Conservation (phyloP, 2,797 vertebrate species). For the Lophotriccus pileatus region DNA sequence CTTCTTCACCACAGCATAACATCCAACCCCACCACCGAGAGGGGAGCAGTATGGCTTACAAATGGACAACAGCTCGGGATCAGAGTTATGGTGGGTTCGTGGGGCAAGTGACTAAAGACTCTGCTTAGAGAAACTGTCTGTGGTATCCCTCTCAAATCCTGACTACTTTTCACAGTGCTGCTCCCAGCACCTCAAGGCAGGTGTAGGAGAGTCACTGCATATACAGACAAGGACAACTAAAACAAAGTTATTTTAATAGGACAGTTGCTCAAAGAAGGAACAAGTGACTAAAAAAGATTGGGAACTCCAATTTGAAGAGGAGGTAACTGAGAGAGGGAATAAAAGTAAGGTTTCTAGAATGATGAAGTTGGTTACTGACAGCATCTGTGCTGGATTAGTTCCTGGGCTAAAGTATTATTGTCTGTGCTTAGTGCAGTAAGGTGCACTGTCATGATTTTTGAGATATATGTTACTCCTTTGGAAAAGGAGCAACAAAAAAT, state of each 20-base stretch:
- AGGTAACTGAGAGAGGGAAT: neutral
- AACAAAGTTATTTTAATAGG: neutral
- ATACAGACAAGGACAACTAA: neutral
- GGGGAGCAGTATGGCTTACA: neutral
- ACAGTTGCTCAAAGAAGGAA: neutral
- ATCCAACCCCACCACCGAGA: neutral
- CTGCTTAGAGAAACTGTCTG: neutral
- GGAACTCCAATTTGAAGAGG: neutral
- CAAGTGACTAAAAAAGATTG: neutral
- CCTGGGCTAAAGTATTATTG: neutral
- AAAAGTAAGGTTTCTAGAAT: neutral
- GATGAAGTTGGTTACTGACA: neutral
- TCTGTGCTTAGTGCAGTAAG: neutral
- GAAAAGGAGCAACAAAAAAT: neutral
- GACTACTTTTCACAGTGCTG: neutral
- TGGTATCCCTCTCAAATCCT: neutral
- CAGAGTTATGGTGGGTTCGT: neutral
- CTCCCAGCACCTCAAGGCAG: neutral
- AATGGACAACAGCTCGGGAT: rapidly evolving
- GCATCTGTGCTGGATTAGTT: neutral
- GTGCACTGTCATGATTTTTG: neutral
- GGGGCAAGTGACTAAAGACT: neutral
- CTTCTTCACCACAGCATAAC: neutral
- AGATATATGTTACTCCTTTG: neutral
- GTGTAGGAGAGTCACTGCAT: neutral